Percentiles rank a stretch among this genome's conserved stretches.
These are phyloP conservation scores for Catocala fraxini DNA, from an alignment of 2,888 invertebrate genomes.

Conservation along the genomic window DNA sequence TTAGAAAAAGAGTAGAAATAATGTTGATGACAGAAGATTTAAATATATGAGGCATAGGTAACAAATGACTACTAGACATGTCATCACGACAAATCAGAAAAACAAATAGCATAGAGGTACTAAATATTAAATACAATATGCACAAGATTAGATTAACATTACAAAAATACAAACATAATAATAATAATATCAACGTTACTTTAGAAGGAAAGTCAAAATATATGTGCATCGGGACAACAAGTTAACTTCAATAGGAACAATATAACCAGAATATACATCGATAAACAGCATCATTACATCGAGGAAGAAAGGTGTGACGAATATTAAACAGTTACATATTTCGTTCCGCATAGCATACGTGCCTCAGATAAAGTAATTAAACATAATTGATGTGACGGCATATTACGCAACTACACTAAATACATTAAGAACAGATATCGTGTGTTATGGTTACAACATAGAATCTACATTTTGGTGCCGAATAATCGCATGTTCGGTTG, in stretches of 20 bases:
- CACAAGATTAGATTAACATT: too few relatives aligned
- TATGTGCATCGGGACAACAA: neutral
- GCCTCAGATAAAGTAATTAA: conserved; percentile 45
- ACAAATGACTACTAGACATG: too few relatives aligned
- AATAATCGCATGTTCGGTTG: neutral
- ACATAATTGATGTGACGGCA: conserved; percentile 32
- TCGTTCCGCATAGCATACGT: conserved; percentile 47
- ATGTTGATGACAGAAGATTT: too few relatives aligned
- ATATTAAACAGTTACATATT: conserved; percentile 47
- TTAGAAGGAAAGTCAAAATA: too few relatives aligned
- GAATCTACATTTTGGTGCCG: neutral
- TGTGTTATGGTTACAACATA: neutral
- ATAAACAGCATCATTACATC: conserved; percentile 38
- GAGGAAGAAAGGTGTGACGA: conserved; percentile 48
- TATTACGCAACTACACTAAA: conserved; percentile 21
- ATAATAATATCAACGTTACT: too few relatives aligned
- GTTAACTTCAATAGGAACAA: neutral
- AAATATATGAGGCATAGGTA: too few relatives aligned
- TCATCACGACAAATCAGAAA: too few relatives aligned
- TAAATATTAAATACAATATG: too few relatives aligned
- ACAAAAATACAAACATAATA: too few relatives aligned
- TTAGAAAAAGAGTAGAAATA: too few relatives aligned
- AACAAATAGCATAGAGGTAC: too few relatives aligned
- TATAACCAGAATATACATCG: conserved; percentile 1
- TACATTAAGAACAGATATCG: neutral